These are phyloP conservation scores for Sinonovacula constricta DNA, from an alignment of 1,140 invertebrate genomes.

Conservation along the genomic window DNA sequence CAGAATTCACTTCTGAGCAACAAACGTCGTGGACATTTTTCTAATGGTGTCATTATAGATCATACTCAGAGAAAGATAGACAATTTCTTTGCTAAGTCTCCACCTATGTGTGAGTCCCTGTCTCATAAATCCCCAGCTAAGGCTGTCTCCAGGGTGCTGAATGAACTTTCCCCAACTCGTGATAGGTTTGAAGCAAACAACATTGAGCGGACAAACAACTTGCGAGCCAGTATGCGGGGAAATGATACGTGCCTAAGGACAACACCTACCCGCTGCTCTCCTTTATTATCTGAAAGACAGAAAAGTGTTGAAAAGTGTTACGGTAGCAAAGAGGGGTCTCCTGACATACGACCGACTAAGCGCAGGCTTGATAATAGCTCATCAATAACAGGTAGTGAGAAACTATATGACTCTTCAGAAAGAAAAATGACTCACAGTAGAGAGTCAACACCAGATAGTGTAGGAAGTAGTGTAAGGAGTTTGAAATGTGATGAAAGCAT, in stretches of 20 bases:
- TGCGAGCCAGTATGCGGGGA: slow-evolving; percentile 28
- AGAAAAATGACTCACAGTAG: slow-evolving; percentile 51
- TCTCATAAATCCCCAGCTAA: slow-evolving; percentile 44
- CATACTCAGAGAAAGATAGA: slow-evolving; percentile 55
- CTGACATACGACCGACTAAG: slow-evolving; percentile 32
- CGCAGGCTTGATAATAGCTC: slow-evolving; percentile 45
- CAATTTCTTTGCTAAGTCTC: slow-evolving; percentile 49
- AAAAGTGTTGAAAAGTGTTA: slow-evolving; percentile 20
- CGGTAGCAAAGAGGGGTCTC: neutral
- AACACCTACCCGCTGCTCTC: slow-evolving; percentile 17
- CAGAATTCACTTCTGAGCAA: slow-evolving; percentile 53
- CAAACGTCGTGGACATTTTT: slow-evolving; percentile 38
- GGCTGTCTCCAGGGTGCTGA: slow-evolving; percentile 59
- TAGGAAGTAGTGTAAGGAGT: slow-evolving; percentile 47
- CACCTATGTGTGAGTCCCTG: slow-evolving; percentile 26
- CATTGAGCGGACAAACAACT: slow-evolving; percentile 36
- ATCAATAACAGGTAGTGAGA: slow-evolving; percentile 42
- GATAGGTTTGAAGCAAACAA: slow-evolving; percentile 53
- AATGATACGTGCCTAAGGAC: slow-evolving; percentile 5
- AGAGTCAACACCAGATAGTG: slow-evolving; percentile 55
- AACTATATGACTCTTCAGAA: slow-evolving; percentile 32
- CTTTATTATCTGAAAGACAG: slow-evolving; percentile 14
- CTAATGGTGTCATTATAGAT: slow-evolving; percentile 52
- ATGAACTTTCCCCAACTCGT: slow-evolving; percentile 64
- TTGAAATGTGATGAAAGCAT: slow-evolving; percentile 9